Base-by-base conservation (phyloP, 2,113 vertebrate species). In the Corvus moneduloides region DNA sequence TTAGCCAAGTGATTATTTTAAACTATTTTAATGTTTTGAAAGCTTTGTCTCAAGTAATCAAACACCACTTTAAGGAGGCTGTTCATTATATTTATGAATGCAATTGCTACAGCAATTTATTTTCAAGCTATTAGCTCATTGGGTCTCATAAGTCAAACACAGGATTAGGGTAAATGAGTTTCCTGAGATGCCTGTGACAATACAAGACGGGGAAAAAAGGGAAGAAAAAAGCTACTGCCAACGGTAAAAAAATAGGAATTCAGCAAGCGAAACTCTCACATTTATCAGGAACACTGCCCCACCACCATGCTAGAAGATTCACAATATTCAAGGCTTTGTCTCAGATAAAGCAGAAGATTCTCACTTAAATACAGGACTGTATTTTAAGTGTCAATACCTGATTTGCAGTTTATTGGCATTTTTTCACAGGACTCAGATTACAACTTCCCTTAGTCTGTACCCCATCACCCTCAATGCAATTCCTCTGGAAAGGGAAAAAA, bases 31-130 rank as follows among this genome's bases (percentile, higher is more conserved):
- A 76, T 69, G 59, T 88, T 96, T 90, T 80, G 92, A 94, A 95
- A 96, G 67, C 63, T 90, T 79, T 80, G 83, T 83, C 79, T 95
- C 76, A 74, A 86, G 54, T 63, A 93, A 93, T 92, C 88, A 90
- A 94, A 83, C 44, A 62, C 9, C 56, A 72, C 43, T 90, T 88
- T 84, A 88, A 95, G 84, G 46, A 92, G 46, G n/a, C 41, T 73
- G 55, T 49, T 93, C 22, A 16, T 30, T 49, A 28, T 86, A 86
- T 69, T 90, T 95, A 93, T 41, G 51, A 88, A 92, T 33, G 63
- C 68, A 92, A 80, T 33, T 85, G 55, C 78, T 58, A 43, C 39
- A 81, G 67, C 23, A 85, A 92, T 84, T 92, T 97, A 80, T 79
- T 90, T 76, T 94, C 28, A 94, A 76, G 20, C 61, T 69, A 55